Evolutionary conservation across 2,888 invertebrate genomes (phyloP).

Genomic region (Hirudinaria manillensis): DNA sequence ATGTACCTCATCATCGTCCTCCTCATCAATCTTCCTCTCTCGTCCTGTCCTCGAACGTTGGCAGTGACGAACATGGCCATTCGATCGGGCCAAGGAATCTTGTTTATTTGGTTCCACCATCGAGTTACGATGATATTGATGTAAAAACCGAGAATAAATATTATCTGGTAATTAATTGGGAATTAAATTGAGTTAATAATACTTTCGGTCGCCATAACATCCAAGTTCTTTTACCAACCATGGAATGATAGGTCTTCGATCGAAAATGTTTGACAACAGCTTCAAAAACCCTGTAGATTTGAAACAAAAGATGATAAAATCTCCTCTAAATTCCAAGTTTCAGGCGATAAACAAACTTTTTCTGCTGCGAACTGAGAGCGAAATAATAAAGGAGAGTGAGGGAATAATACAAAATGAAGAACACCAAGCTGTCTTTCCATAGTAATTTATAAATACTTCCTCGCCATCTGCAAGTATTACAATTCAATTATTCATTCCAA

Average conservation of each 20-base stretch:
- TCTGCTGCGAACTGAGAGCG: constrained; percentile 64
- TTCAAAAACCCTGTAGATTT: no score
- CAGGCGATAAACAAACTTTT: constrained; percentile 60
- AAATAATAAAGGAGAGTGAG: constrained; percentile 74
- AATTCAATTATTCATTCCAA: neutral
- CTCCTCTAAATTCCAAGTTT: no score
- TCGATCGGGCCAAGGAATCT: constrained; percentile 69
- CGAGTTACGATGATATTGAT: constrained; percentile 84
- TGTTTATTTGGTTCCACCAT: constrained; percentile 78
- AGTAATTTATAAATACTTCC: constrained; percentile 91
- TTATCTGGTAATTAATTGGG: constrained; percentile 67
- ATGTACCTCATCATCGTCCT: constrained; percentile 62
- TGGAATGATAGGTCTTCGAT: no score
- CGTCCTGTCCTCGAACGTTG: constrained; percentile 58
- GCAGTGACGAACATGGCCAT: constrained; percentile 64
- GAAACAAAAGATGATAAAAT: constrained; percentile 12
- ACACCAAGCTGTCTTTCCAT: constrained; percentile 78
- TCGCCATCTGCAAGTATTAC: constrained; percentile 67
- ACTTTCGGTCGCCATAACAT: no score
- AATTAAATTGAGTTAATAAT: no score
- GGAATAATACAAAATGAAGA: constrained; percentile 70
- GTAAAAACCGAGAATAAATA: constrained; percentile 89
- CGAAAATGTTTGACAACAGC: no score
- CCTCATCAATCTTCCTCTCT: constrained; percentile 60
- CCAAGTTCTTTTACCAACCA: no score